phyloP scores from a whole-genome alignment of 2,797 vertebrate genomes.

The Chelon labrosus region DNA sequence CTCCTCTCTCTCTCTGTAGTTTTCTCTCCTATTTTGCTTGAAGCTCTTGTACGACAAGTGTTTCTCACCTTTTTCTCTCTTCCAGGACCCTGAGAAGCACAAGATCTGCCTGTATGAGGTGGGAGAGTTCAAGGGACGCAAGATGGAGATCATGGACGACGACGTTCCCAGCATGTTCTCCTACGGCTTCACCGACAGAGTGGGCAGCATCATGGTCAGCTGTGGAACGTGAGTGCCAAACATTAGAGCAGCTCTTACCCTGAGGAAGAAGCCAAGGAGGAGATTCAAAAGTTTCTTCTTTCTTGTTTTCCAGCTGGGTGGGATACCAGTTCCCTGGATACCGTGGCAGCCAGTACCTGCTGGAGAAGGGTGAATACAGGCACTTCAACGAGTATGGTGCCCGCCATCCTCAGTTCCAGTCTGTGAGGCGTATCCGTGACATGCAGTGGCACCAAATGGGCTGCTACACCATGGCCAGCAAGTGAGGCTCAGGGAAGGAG shows the following conservation, averaged over 20 bases:
- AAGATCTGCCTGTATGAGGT: conserved; percentile 91
- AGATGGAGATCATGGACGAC: conserved; percentile 91
- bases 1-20: neutral
- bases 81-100: conserved; percentile 89
- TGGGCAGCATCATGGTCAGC: conserved; percentile 87
- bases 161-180: conserved; percentile 88
- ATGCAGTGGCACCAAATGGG: conserved; percentile 90
- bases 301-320: conserved; percentile 78
- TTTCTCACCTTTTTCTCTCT: neutral
- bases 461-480: conserved; percentile 88
- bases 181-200: conserved; percentile 89
- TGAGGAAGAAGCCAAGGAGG: too few species aligned
- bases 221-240: conserved; percentile 86
- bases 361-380: conserved; percentile 89
- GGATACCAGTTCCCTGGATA: conserved; percentile 90
- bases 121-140: conserved; percentile 89
- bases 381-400: conserved; percentile 88
- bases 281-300: neutral
- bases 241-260: neutral
- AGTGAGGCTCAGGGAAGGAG: conserved; percentile 85
- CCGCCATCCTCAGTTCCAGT: conserved; percentile 86
- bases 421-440: conserved; percentile 88
- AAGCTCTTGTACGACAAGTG: neutral
- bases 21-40: neutral
- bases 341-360: conserved; percentile 88